Evolutionary conservation across 2,888 invertebrate species (phyloP), one percentile per base, ranked within the genome.

Genomic region (Sesia bembeciformis): DNA sequence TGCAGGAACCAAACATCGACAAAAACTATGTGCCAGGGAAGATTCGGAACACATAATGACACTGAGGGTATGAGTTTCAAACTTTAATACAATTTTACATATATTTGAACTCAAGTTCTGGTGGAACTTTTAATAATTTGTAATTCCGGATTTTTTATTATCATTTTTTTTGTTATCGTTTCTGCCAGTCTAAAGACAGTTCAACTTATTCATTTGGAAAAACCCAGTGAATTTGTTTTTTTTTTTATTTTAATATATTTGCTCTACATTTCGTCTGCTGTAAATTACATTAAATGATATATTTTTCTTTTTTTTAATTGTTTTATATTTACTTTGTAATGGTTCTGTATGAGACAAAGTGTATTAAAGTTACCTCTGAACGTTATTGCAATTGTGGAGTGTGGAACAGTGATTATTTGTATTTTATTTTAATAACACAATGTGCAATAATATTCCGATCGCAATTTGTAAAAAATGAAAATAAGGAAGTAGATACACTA

Each of bases 21-120:
- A 98, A 97, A 91, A 99, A 98, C 91, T 99, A 99, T 88, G 97
- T 99, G 65, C 99, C 99, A 68, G 99, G 99, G 71, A 99, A 99
- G 91, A 99, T 99, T 86, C 93, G 98, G 80, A 98, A 97, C 91
- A 96, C 97, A 91, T 96, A 96, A 93, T 84, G 73, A 96, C 97
- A 91, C 96, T 96, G 93, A 83, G 72, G 56, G 56, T 54, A 58
- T 57, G 62, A 70, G 63, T 67, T 68, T 65, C 61, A 69, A 66
- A 70, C 67, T 76, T 76, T 78, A 73, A 68, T 68, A 72, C 71
- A 66, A 68, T 76, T 68, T 67, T 63, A 56, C 52, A 55, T 51
- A 41, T 23, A 57, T 40, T 39, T 23, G 38, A 39, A 7, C 7
- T 5, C 52, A 52, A 23, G 23, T 23, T 23, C 6, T 3, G 5